Percentiles rank a stretch among this genome's conserved stretches.
Conservation (phyloP, 2,888 invertebrate species). For the Drosophila phalerata region DNA sequence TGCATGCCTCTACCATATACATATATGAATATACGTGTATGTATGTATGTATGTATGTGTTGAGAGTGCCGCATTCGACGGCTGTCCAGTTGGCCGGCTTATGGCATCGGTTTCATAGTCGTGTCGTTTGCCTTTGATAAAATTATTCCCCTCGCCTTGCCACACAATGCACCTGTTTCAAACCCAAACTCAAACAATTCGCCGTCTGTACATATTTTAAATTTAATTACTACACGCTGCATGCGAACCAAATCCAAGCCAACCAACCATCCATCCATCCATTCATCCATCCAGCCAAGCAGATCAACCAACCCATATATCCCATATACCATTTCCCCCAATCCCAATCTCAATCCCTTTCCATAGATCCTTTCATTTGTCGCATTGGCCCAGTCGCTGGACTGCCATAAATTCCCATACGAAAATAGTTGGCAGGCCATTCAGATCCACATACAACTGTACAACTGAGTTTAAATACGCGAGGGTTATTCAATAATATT, state of each 20-base stretch:
- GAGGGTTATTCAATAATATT: slow-evolving; percentile 29
- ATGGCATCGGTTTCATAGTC: slow-evolving; percentile 49
- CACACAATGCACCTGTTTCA: slow-evolving; percentile 57
- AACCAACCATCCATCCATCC: slow-evolving; percentile 46
- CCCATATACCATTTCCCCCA: not conserved
- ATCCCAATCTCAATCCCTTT: slow-evolving; percentile 1
- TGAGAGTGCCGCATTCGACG: slow-evolving; percentile 35
- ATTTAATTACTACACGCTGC: slow-evolving; percentile 72
- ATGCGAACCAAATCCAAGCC: slow-evolving; percentile 62
- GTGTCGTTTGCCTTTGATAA: slow-evolving; percentile 67
- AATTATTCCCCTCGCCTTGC: slow-evolving; percentile 55
- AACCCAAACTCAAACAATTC: slow-evolving; percentile 53
- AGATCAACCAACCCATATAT: slow-evolving; percentile 40
- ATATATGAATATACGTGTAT: not conserved
- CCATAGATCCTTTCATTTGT: slow-evolving; percentile 64
- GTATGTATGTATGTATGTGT: slow-evolving; percentile 13
- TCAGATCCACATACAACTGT: slow-evolving; percentile 46
- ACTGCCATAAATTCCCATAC: slow-evolving; percentile 63
- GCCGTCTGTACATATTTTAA: slow-evolving; percentile 72
- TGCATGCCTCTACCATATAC: slow-evolving; percentile 11
- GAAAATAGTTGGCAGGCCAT: slow-evolving; percentile 71
- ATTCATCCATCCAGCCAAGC: slow-evolving; percentile 44
- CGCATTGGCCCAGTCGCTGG: slow-evolving; percentile 49
- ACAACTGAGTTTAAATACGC: slow-evolving; percentile 40
- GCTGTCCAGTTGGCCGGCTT: slow-evolving; percentile 51